Percentiles rank a stretch among this genome's conserved stretches.
These are phyloP conservation scores for Spilogale gracilis DNA, from an alignment of 2,113 vertebrate species.

Conservation along the genomic window DNA sequence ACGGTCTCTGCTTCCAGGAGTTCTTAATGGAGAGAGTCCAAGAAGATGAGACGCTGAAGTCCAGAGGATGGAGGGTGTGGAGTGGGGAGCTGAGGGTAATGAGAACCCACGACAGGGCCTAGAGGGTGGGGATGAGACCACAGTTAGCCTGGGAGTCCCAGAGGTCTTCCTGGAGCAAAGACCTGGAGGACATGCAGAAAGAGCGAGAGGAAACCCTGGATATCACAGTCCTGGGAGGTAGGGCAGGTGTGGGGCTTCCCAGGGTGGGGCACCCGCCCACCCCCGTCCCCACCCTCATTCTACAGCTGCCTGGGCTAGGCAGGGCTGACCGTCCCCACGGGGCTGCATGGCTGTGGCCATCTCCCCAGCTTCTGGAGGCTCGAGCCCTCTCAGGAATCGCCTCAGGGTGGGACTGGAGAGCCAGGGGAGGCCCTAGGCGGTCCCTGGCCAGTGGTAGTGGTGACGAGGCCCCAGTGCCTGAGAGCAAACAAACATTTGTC, in stretches of 20 bases:
- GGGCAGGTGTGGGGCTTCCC: not conserved
- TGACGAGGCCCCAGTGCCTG: not conserved
- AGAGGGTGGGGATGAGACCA: not conserved
- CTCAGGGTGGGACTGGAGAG: not conserved
- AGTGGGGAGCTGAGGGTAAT: not conserved
- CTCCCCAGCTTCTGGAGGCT: not conserved
- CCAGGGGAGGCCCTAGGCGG: not conserved
- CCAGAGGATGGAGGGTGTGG: rapidly evolving
- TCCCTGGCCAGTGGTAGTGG: not conserved
- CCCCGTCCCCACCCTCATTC: not conserved
- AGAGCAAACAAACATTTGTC: not conserved
- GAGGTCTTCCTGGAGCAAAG: slow-evolving; percentile 44
- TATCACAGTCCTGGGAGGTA: not conserved
- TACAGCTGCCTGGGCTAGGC: slow-evolving; percentile 48
- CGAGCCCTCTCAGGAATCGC: not conserved
- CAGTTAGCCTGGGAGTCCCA: not conserved
- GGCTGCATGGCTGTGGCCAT: not conserved
- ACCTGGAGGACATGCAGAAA: not conserved
- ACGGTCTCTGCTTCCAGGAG: not conserved
- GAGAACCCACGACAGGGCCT: not conserved
- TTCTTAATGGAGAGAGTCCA: not conserved
- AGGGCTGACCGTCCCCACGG: not conserved
- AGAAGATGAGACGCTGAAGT: not conserved
- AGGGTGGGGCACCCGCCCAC: not conserved
- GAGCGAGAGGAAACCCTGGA: not conserved